Evolutionary conservation across 2,797 vertebrate species (phyloP).

Genomic region (Oceanodroma leucorhoa): DNA sequence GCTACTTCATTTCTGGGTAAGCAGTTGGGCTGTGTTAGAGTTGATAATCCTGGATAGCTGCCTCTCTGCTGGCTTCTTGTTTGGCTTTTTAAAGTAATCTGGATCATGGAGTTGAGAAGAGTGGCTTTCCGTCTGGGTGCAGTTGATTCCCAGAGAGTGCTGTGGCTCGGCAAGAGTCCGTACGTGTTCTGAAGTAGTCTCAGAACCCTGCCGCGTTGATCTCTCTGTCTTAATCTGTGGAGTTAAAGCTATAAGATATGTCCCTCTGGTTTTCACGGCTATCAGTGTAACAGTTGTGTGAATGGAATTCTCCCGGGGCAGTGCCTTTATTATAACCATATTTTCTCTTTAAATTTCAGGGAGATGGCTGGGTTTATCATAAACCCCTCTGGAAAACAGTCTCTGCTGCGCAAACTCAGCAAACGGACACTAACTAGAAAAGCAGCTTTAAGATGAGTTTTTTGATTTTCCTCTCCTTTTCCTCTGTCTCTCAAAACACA

Average conservation of each 20-base stretch:
- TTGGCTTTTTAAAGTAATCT: not conserved
- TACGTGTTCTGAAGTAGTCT: fast-evolving
- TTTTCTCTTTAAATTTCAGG: constrained; percentile 76
- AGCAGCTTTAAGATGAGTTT: constrained; percentile 53
- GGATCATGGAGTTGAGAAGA: not conserved
- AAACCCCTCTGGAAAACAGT: constrained; percentile 90
- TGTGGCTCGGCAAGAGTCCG: not conserved
- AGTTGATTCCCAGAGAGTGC: fast-evolving
- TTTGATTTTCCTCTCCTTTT: constrained; percentile 50
- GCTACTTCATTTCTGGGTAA: not conserved
- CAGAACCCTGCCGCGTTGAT: not conserved
- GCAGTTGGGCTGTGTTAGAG: not conserved
- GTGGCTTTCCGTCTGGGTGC: not conserved
- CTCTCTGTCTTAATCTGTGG: not conserved
- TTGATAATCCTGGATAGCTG: not conserved
- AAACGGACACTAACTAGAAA: constrained; percentile 60
- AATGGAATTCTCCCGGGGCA: not conserved
- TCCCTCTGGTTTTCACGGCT: not conserved
- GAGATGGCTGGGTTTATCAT: constrained; percentile 93
- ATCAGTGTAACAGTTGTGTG: not conserved
- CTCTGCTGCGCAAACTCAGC: constrained; percentile 55
- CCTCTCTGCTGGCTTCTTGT: not conserved
- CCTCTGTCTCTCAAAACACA: constrained; percentile 57
- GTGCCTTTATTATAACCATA: not conserved
- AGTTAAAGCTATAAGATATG: not conserved